phyloP scores from a whole-genome alignment of 64 coral and sea anemone genomes.

The Astreopora myriophthalma region DNA sequence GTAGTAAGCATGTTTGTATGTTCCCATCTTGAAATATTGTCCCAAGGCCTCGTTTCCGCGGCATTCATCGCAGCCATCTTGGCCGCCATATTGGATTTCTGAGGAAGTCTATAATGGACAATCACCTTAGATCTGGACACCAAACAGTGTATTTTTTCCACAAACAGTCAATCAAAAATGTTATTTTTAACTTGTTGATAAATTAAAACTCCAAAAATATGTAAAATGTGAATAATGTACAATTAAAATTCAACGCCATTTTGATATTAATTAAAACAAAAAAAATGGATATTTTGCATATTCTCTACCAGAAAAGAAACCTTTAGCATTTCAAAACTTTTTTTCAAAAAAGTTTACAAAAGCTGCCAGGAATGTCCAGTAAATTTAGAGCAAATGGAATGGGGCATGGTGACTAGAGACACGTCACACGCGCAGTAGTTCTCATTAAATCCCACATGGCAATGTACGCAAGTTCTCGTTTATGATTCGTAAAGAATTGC shows the following conservation, averaged over 20 bases:
- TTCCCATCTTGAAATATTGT: background rate
- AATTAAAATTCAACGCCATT: background rate
- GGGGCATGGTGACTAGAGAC: conserved; percentile 40
- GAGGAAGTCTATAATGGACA: background rate
- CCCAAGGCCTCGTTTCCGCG: background rate
- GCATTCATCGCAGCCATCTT: background rate
- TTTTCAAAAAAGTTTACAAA: background rate
- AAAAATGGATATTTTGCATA: background rate
- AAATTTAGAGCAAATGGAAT: background rate
- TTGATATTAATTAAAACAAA: background rate
- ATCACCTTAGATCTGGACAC: background rate
- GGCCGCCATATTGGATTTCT: background rate
- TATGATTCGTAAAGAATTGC: conserved; percentile 45
- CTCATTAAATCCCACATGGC: conserved; percentile 47
- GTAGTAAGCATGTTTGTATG: background rate
- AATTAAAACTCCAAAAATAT: background rate
- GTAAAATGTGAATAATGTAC: background rate
- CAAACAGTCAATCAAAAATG: background rate
- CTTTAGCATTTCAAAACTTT: background rate
- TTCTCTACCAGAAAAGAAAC: background rate
- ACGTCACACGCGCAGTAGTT: conserved; percentile 21
- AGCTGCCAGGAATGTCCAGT: background rate
- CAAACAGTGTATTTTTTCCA: background rate
- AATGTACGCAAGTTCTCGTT: conserved; percentile 14
- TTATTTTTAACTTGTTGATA: background rate